Conservation (phyloP, 2,888 invertebrate genomes). For the Cephus runcator region DNA sequence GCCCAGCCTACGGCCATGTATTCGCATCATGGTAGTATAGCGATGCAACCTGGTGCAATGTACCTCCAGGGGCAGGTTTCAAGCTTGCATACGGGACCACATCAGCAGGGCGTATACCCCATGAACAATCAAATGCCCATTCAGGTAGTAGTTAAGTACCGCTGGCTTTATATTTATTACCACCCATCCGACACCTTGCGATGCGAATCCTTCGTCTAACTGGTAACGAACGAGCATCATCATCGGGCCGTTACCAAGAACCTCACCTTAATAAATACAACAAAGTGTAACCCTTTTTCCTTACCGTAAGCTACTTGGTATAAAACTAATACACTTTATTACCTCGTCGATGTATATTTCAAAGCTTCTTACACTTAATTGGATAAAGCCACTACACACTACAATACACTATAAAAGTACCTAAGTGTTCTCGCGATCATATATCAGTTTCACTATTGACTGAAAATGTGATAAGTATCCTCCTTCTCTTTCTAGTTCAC, state of each 20-base stretch:
- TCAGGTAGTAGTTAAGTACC: constrained; percentile 42
- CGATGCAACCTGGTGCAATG: constrained; percentile 46
- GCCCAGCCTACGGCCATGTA: constrained; percentile 54
- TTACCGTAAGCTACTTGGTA: background rate
- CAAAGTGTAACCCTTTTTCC: background rate
- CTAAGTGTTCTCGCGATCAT: background rate
- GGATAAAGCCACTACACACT: too few relatives aligned
- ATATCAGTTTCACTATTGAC: background rate
- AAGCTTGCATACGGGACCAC: constrained; percentile 47
- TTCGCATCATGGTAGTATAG: constrained; percentile 42
- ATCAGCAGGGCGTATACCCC: constrained; percentile 50
- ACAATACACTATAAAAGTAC: background rate
- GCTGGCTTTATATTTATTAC: constrained; percentile 23
- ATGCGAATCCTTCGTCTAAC: constrained; percentile 9
- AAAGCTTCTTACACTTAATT: background rate
- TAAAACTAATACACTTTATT: background rate
- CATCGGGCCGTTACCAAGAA: background rate
- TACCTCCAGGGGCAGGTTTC: constrained; percentile 50
- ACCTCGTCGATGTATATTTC: background rate
- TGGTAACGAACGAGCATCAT: constrained; percentile 14
- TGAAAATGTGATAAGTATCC: constrained; percentile 18
- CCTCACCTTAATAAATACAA: background rate
- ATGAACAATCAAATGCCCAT: constrained; percentile 50
- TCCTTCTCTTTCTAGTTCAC: constrained; percentile 43
- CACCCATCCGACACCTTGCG: constrained; percentile 9